These are phyloP conservation scores for Hirtodrosophila confusa DNA, from an alignment of 2,888 invertebrate genomes.

Conservation along the genomic window DNA sequence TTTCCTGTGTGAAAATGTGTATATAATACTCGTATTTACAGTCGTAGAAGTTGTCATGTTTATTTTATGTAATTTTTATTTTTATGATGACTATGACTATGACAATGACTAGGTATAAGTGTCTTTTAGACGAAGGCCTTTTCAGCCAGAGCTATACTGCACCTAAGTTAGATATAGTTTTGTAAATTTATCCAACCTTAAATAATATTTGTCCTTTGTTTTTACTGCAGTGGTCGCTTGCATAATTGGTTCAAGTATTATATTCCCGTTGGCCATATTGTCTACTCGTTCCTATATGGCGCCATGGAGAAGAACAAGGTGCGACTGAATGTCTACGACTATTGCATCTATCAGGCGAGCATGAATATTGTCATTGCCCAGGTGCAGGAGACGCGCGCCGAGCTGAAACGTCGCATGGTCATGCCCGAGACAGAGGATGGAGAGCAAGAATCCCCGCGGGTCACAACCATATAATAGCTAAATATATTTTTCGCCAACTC, in stretches of 20 bases:
- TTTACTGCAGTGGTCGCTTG: slow-evolving; percentile 86
- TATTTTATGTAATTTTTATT: too few relatives aligned
- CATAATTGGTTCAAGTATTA: slow-evolving; percentile 88
- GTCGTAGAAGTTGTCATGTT: too few relatives aligned
- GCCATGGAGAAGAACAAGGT: slow-evolving; percentile 87
- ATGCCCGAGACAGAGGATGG: background rate
- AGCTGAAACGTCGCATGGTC: slow-evolving; percentile 40
- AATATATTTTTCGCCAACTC: too few relatives aligned
- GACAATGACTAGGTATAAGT: too few relatives aligned
- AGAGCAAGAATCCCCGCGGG: background rate
- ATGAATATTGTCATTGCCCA: slow-evolving; percentile 87
- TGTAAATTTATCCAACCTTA: too few relatives aligned
- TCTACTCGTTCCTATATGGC: slow-evolving; percentile 89
- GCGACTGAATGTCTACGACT: slow-evolving; percentile 88
- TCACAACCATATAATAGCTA: too few relatives aligned
- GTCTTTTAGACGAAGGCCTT: too few relatives aligned
- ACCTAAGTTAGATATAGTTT: too few relatives aligned
- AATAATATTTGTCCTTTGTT: background rate
- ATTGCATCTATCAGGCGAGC: slow-evolving; percentile 90
- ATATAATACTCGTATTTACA: too few relatives aligned
- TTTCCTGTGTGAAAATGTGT: too few relatives aligned
- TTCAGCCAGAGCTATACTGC: too few relatives aligned
- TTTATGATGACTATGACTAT: too few relatives aligned
- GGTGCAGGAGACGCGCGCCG: slow-evolving; percentile 53
- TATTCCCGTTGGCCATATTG: slow-evolving; percentile 85